A percentile compares a stretch with the other conserved stretches of the same genome.
Conservation (phyloP, 1,140 invertebrate species). For the Drosophila virilis region DNA sequence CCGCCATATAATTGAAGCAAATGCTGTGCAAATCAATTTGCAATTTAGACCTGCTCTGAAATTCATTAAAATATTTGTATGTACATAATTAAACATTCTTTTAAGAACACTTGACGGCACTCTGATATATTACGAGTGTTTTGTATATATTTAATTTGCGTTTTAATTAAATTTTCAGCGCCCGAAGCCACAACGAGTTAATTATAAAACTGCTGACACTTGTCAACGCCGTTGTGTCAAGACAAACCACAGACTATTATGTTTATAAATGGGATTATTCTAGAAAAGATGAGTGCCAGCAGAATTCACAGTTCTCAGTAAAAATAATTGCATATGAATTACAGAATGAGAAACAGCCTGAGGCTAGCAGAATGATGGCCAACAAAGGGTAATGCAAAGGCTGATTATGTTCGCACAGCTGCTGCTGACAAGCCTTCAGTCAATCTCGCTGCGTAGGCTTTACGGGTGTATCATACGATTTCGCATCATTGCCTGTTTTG, state of each 20-base stretch:
- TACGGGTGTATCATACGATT: not conserved
- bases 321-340: conserved; percentile 8
- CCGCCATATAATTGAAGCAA: too few species aligned
- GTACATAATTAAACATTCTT: not conserved
- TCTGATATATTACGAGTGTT: not conserved
- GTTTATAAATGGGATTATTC: conserved; percentile 29
- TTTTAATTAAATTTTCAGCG: conserved; percentile 29
- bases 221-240: conserved; percentile 15
- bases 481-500: conserved; percentile 15
- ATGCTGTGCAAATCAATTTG: too few species aligned
- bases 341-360: not conserved
- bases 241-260: conserved; percentile 24
- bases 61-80: not conserved
- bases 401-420: not conserved
- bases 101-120: not conserved
- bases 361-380: not conserved
- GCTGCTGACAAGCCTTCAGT: not conserved
- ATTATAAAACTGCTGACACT: conserved; percentile 54
- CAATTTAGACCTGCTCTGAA: not conserved
- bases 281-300: conserved; percentile 31
- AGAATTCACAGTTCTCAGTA: conserved; percentile 3
- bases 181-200: conserved; percentile 49
- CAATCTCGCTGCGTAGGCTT: not conserved
- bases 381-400: not conserved
- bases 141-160: conserved; percentile 3